Conservation (phyloP, 2,113 vertebrate species). For the Callospermophilus lateralis region DNA sequence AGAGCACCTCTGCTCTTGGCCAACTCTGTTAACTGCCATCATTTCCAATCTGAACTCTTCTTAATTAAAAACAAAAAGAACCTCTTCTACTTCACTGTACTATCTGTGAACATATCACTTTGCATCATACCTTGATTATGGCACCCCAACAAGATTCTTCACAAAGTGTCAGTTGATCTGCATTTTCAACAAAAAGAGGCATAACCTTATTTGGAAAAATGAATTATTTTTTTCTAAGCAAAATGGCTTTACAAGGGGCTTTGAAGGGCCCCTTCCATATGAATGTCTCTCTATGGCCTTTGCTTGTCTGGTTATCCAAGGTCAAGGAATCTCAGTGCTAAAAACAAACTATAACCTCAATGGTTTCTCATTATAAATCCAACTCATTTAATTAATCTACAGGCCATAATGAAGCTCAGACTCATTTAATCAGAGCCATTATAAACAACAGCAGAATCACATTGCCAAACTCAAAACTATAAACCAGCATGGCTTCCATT, state of each 20-base stretch:
- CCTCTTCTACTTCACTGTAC: background rate
- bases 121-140: background rate
- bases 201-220: background rate
- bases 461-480: background rate
- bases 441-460: background rate
- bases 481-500: background rate
- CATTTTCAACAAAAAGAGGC: background rate
- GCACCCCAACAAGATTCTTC: background rate
- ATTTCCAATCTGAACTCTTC: background rate
- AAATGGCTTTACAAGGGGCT: background rate
- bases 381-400: background rate
- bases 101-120: background rate
- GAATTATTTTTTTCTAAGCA: background rate
- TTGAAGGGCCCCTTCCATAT: background rate
- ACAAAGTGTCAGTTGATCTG: background rate
- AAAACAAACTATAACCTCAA: background rate
- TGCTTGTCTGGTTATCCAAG: background rate
- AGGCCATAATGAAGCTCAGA: background rate
- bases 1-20: background rate
- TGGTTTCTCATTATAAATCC: background rate
- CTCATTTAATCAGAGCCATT: background rate
- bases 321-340: background rate
- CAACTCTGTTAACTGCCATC: background rate
- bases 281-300: background rate
- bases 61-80: background rate